Base-by-base conservation (phyloP, 2,888 invertebrate species). In the Griposia aprilina region DNA sequence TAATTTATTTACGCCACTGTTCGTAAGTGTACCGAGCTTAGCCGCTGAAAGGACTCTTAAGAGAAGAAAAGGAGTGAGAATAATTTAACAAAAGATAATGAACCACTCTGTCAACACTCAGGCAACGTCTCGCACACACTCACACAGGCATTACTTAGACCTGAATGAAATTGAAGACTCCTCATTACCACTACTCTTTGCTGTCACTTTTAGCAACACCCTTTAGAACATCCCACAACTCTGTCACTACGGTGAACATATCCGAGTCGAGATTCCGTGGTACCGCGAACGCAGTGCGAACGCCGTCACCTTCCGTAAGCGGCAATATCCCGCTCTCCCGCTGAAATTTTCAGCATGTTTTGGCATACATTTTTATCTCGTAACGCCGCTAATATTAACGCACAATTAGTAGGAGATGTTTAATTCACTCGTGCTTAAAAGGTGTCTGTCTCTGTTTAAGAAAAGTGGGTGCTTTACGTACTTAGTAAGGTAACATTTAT, bases 61-160 rank as follows among this genome's bases (percentile, higher is more conserved):
- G 71, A 57, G 68, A 82, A 67, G 77, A 73, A 76, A 80, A 77
- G 82, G 83, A 82, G 76, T 82, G 76, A 75, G 86, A 87, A 87
- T 87, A 80, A 89, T 88, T 90, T 87, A 81, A 84, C 87, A 87
- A 88, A 90, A 91, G 89, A 91, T 92, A 93, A 92, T 91, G 90
- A 92, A 92, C 89, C 90, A 90, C 91, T 92, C 88, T 83, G 89
- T 91, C 92, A 91, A 91, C 91, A 92, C 89, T 91, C 86, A 74
- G 83, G 81, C 84, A 81, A 81, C 86, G 87, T 86, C 80, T 83
- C 87, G 86, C 78, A 81, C 83, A 87, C 84, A 87, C 87, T 81
- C 81, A 86, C 84, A 83, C 86, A 82, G 83, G 85, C 86, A 87
- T 86, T 90, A 88, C 89, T 87, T 88, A 87, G 87, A 81, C 83